Evolutionary conservation across 2,888 invertebrate species (phyloP).

Genomic region (Peribatodes rhomboidaria): DNA sequence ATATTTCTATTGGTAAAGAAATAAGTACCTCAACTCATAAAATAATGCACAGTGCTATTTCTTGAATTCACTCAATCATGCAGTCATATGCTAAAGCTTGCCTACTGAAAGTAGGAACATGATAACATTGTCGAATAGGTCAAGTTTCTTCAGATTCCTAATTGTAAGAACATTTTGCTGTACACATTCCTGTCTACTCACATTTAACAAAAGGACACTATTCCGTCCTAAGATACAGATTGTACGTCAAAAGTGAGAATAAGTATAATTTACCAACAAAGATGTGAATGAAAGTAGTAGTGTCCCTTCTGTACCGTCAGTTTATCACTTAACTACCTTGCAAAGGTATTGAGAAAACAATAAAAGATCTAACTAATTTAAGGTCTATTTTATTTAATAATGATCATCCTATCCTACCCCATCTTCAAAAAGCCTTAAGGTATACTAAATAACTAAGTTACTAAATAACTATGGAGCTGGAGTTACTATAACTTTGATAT

Average conservation of each 20-base stretch:
- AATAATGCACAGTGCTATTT: constrained; percentile 24
- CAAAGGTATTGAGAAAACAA: constrained; percentile 82
- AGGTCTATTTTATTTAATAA: constrained; percentile 31
- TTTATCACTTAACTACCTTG: constrained; percentile 75
- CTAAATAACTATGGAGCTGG: too few relatives aligned
- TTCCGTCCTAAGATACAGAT: constrained; percentile 70
- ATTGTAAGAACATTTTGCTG: constrained; percentile 77
- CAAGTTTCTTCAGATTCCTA: constrained; percentile 79
- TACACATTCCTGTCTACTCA: constrained; percentile 63
- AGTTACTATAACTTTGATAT: too few relatives aligned
- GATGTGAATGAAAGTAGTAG: constrained; percentile 67
- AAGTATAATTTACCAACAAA: constrained; percentile 49
- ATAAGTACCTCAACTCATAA: constrained; percentile 8
- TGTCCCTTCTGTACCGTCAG: constrained; percentile 69
- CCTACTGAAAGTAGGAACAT: constrained; percentile 73
- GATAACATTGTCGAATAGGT: constrained; percentile 74
- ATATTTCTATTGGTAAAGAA: constrained; percentile 18
- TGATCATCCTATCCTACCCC: neutral
- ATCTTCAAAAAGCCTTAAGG: neutral
- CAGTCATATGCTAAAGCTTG: constrained; percentile 82
- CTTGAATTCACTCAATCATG: constrained; percentile 52
- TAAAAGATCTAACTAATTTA: constrained; percentile 57
- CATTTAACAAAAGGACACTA: constrained; percentile 56
- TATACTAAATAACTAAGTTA: too few relatives aligned
- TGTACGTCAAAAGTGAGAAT: constrained; percentile 45